Percentiles rank a stretch among this genome's conserved stretches.
Evolutionary conservation across 2,888 invertebrate genomes (phyloP).

Genomic region (Lepidocyrtinus sp.): DNA sequence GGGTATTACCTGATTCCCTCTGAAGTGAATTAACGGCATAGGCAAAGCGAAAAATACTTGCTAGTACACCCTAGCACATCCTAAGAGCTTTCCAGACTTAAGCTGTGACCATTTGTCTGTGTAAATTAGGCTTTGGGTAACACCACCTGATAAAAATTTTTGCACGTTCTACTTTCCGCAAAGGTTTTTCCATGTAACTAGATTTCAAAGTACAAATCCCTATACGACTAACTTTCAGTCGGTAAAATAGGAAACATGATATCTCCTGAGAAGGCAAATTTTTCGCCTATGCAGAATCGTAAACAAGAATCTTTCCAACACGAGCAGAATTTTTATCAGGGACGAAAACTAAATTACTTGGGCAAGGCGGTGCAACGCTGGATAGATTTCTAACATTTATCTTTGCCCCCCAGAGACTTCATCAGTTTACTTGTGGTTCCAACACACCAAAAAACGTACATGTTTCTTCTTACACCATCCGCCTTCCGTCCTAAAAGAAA

Average conservation of each 20-base stretch:
- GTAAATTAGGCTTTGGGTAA: too few relatives aligned
- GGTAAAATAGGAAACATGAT: neutral
- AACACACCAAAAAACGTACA: too few relatives aligned
- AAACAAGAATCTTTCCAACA: slow-evolving; percentile 45
- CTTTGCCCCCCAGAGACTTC: too few relatives aligned
- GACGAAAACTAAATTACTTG: slow-evolving; percentile 6
- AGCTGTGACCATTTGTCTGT: neutral
- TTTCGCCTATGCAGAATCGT: slow-evolving; percentile 32
- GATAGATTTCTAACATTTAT: slow-evolving; percentile 1
- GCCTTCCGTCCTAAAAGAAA: neutral
- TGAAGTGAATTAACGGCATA: too few relatives aligned
- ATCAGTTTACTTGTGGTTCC: too few relatives aligned
- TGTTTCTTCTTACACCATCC: neutral
- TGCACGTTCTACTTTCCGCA: neutral
- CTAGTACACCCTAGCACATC: too few relatives aligned
- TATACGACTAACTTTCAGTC: neutral
- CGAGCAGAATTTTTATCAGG: slow-evolving; percentile 42
- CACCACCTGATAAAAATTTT: neutral
- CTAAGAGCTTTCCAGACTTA: too few relatives aligned
- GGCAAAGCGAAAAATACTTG: too few relatives aligned
- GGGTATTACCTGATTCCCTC: too few relatives aligned
- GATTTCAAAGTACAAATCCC: neutral
- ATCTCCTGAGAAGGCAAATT: too few relatives aligned
- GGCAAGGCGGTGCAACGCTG: neutral
- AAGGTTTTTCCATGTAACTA: neutral